These are phyloP conservation scores for Octodonta nipae DNA, from an alignment of 2,888 invertebrate genomes.

Conservation along the genomic window DNA sequence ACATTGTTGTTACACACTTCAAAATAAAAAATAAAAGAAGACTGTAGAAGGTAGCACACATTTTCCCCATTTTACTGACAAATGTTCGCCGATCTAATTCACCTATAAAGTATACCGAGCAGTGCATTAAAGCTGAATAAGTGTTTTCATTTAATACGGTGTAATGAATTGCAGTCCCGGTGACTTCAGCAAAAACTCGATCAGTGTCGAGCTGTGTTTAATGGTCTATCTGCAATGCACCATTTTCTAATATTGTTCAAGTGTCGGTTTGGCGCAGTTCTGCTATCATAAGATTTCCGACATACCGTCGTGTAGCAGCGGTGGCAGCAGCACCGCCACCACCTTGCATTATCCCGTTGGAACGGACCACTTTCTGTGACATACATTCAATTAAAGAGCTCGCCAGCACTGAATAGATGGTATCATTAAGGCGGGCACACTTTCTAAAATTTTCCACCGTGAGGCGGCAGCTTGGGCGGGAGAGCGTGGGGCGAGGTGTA, in stretches of 20 bases:
- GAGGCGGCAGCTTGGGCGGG: too few species aligned
- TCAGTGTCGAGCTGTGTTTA: conserved; percentile 10
- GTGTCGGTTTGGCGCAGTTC: conserved; percentile 14
- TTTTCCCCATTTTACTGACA: too few species aligned
- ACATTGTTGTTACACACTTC: too few species aligned
- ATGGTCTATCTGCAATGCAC: conserved; percentile 17
- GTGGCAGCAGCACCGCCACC: too few species aligned
- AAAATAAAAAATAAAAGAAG: too few species aligned
- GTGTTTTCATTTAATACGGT: background rate
- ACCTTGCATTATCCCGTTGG: conserved; percentile 11
- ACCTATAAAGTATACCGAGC: too few species aligned
- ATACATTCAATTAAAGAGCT: conserved; percentile 21
- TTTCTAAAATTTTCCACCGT: too few species aligned
- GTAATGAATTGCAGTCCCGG: background rate
- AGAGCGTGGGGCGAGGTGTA: too few species aligned
- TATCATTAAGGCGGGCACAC: conserved; percentile 13
- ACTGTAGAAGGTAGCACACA: too few species aligned
- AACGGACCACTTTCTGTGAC: conserved; percentile 14
- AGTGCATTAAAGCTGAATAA: conserved; percentile 4
- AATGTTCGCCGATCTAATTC: too few species aligned
- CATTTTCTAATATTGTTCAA: conserved; percentile 17
- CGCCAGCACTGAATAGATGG: conserved; percentile 15
- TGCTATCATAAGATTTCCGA: conserved; percentile 10
- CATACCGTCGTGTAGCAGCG: too few species aligned
- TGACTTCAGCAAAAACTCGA: conserved; percentile 8